Evolutionary conservation across 2,888 invertebrate species (phyloP).

Genomic region (Thyatira batis): DNA sequence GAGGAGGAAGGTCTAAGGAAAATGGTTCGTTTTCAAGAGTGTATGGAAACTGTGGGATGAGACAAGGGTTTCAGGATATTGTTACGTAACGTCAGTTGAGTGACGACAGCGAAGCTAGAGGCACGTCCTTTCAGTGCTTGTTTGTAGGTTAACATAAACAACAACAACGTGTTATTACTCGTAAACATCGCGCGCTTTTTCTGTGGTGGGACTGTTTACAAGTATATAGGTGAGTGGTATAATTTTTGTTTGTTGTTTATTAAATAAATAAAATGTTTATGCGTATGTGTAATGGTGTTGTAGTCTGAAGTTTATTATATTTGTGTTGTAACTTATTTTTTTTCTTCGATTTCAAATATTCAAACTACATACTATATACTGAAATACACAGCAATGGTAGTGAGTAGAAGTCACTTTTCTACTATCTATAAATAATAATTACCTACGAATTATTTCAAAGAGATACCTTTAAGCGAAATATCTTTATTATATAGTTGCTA

Average conservation of each 20-base stretch:
- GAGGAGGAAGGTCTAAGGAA: slow-evolving; percentile 38
- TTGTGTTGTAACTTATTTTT: not conserved
- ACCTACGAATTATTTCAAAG: no score
- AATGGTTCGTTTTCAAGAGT: slow-evolving; percentile 40
- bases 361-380: no score
- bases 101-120: slow-evolving; percentile 47
- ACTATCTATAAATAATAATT: no score
- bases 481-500: no score
- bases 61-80: slow-evolving; percentile 66
- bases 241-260: slow-evolving; percentile 15
- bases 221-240: slow-evolving; percentile 30
- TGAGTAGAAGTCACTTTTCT: no score
- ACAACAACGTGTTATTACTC: slow-evolving; percentile 77
- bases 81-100: slow-evolving; percentile 78
- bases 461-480: no score
- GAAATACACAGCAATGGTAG: no score
- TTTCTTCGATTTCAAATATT: not conserved
- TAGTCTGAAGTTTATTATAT: not conserved
- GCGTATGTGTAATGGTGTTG: not conserved
- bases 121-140: slow-evolving; percentile 47
- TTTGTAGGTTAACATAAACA: slow-evolving; percentile 64
- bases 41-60: slow-evolving; percentile 52
- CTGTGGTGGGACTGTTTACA: slow-evolving; percentile 35
- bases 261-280: slow-evolving; percentile 4
- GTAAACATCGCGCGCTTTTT: slow-evolving; percentile 65